Evolutionary conservation across 2,797 vertebrate species (phyloP), one percentile per base, ranked within the genome.

Genomic region (Smutsia gigantea): DNA sequence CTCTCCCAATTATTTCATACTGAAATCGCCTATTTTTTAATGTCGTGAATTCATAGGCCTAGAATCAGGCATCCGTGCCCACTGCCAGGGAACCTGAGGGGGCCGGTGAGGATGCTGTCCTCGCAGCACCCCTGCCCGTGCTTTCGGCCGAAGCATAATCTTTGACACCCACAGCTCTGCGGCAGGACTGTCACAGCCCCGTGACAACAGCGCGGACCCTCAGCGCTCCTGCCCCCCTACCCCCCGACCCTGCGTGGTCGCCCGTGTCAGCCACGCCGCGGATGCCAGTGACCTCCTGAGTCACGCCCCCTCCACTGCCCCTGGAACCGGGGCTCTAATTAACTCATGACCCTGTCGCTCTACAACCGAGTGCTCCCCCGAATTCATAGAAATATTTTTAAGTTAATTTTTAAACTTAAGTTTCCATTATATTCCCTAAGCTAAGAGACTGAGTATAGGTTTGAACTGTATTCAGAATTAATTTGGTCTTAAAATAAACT

Each of bases 401-500:
- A 42, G 23, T 66, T 53, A 31, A 39, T 49, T 39, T 93, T 53
- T 10, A 51, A 46, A 68, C 42, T 4, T 66, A 25, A 31, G 17
- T 75, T 59, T 94, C 87, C 51, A 34, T 64, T 92, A 8, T 34
- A 77, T 88, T 79, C 82, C 29, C 31, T 68, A 86, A 63, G 6
- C 37, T 63, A 64, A 91, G 37, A 89, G 14, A 51, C 9, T 49
- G 8, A 39, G 18, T 31, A 64, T 69, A 63, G 0, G 9, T 84
- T 66, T 82, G 12, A 42, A 57, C 91, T 61, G n/a, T 55, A 61
- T 71, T 87, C 23, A 25, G 15, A 55, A 90, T 77, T 92, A 71
- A 71, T 61, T 89, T 68, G 12, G 34, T 82, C 17, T 93, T 74
- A 53, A 96, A 92, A 88, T 90, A 79, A 93, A 92, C 2, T 53